Evolutionary conservation across 1,140 invertebrate genomes (phyloP), one percentile per base, ranked within the genome.

Genomic region (Lepidurus couesii): DNA sequence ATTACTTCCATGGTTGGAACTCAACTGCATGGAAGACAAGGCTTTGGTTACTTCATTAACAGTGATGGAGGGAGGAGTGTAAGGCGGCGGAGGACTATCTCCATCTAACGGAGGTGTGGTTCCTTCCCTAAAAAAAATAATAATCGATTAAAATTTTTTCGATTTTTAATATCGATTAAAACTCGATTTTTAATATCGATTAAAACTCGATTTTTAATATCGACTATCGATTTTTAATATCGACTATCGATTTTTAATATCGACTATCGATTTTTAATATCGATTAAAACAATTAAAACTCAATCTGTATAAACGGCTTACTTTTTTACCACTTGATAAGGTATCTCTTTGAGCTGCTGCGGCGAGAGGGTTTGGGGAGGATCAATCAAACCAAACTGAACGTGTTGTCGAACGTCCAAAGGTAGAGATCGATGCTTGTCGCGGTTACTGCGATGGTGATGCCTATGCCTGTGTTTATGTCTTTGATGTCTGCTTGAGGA

Each of bases 361-460:
- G 95, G 93, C 74, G 91, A 92, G 91, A 97, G 93, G 47, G 93
- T 93, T 24, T 90, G 89, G 0, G 94, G 95, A 81, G 94, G 95
- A 81, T 97, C 95, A 75, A 97, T 90, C 81, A 97, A 87, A 83
- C 92, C 90, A 86, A 95, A 97, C 84, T 97, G 92, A 81, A 98
- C 88, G 86, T 97, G 94, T 84, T 87, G 85, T 80, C 87, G 86
- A 7, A 95, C 83, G 85, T 95, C 93, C 81, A 88, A 86, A 1
- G 90, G 91, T 44, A 93, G 85, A 84, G 88, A 88, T 76, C 88
- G 87, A 82, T 91, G 90, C 83, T 91, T 91, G n/a, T 75, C 34
- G 77, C 75, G 65, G 80, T 75, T 73, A 21, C 80, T 47, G 10
- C 78, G 76, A 75, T 81, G 42, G 11, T 78, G 77, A 79, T 81